Percentiles rank a stretch among this genome's conserved stretches.
These are phyloP conservation scores for Zeugodacus cucurbitae DNA, from an alignment of 1,140 invertebrate genomes.

Conservation along the genomic window DNA sequence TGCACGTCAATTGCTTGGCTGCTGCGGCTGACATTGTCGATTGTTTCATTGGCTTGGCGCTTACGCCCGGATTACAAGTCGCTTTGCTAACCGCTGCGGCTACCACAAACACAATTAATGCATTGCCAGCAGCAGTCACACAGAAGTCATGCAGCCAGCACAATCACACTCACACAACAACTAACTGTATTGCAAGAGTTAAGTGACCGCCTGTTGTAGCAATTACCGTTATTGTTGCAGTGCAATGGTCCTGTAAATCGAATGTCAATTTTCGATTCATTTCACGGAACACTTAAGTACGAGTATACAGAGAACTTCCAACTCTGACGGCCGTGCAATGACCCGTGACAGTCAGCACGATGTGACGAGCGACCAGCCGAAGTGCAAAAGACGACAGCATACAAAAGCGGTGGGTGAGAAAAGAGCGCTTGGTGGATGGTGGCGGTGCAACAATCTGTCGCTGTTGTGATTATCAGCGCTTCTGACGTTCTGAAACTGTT, in stretches of 20 bases:
- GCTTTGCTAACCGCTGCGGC: not conserved
- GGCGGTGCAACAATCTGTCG: not conserved
- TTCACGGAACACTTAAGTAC: conserved; percentile 62
- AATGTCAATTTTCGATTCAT: conserved; percentile 65
- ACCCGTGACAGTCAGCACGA: not conserved
- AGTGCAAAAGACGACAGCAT: not conserved
- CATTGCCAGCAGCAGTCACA: not conserved
- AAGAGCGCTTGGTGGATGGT: not conserved
- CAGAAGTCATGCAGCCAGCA: not conserved
- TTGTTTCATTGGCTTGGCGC: not conserved
- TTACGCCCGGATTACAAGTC: not conserved
- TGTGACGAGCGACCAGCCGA: not conserved
- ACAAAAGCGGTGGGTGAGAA: too few relatives aligned
- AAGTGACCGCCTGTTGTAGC: not conserved
- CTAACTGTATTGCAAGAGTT: not conserved
- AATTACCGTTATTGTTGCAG: conserved; percentile 44
- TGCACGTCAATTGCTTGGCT: conserved; percentile 15
- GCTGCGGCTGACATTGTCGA: not conserved
- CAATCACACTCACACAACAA: not conserved
- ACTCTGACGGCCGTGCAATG: not conserved
- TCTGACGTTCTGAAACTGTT: not conserved
- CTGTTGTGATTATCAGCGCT: not conserved
- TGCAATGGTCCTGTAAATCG: conserved; percentile 64
- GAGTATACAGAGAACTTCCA: not conserved
- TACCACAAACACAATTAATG: conserved; percentile 7